Conservation (phyloP, 1,140 invertebrate genomes). For the Araneus ventricosus region DNA sequence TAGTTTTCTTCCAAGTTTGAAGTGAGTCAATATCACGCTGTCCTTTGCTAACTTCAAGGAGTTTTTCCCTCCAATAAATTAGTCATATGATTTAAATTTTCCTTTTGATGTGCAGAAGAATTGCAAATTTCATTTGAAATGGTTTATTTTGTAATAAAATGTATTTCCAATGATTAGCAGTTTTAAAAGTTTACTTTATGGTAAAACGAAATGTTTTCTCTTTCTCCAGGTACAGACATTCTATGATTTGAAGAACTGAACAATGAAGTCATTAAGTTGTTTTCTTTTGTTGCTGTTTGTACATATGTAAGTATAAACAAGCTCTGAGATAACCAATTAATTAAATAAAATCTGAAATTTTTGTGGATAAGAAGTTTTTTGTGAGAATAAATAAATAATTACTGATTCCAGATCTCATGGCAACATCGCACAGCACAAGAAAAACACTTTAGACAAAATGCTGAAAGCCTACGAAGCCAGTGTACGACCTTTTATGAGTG, state of each 20-base stretch:
- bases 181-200: too few relatives aligned
- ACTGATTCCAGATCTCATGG: not conserved
- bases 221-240: not conserved
- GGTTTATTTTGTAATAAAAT: too few relatives aligned
- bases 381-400: not conserved
- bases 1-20: too few relatives aligned
- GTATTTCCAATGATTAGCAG: too few relatives aligned
- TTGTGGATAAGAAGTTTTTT: not conserved
- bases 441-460: constrained; percentile 60
- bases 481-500: constrained; percentile 27
- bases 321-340: not conserved
- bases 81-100: too few relatives aligned
- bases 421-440: constrained; percentile 47
- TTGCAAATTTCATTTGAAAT: too few relatives aligned
- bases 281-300: not conserved
- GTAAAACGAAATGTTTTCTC: too few relatives aligned
- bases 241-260: not conserved
- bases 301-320: constrained; percentile 33
- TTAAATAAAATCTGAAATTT: not conserved
- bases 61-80: too few relatives aligned
- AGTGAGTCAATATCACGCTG: too few relatives aligned
- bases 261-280: constrained; percentile 10
- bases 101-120: too few relatives aligned
- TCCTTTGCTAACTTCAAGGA: too few relatives aligned
- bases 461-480: constrained; percentile 47